Percentiles rank a stretch among this genome's conserved stretches.
Conservation (phyloP, 92 coral and sea anemone genomes). For the Porites lobata region DNA sequence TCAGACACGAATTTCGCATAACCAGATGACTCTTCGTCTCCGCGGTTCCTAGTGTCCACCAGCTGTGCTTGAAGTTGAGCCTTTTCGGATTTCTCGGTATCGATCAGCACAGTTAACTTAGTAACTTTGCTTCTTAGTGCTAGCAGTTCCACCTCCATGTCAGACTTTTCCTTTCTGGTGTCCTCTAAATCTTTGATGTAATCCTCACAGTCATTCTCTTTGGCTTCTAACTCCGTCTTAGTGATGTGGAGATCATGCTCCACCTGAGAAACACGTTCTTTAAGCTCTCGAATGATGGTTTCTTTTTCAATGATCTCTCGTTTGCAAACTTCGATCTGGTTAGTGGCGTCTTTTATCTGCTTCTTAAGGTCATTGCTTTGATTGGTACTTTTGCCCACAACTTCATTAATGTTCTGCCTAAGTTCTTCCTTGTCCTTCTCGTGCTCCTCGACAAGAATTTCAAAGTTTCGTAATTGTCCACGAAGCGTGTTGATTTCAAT, state of each 20-base stretch:
- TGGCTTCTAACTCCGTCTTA: conserved; percentile 72
- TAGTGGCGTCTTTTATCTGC: conserved; percentile 72
- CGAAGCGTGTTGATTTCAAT: conserved; percentile 76
- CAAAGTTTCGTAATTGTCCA: conserved; percentile 82
- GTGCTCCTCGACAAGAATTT: conserved; percentile 77
- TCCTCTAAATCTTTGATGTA: conserved; percentile 68
- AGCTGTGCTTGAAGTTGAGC: conserved; percentile 77
- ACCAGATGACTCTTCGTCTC: conserved; percentile 74
- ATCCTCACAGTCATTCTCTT: conserved; percentile 81
- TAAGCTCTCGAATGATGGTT: conserved; percentile 72
- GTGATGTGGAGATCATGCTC: conserved; percentile 76
- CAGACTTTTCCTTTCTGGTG: conserved; percentile 68
- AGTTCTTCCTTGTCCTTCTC: conserved; percentile 83
- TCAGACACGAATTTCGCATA: conserved; percentile 77
- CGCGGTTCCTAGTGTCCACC: conserved; percentile 70
- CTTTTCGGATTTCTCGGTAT: conserved; percentile 71
- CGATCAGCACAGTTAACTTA: conserved; percentile 78
- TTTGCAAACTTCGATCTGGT: conserved; percentile 73
- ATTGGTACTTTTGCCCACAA: conserved; percentile 72
- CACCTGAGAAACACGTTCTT: conserved; percentile 66
- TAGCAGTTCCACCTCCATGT: conserved; percentile 78
- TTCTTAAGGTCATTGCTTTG: conserved; percentile 69
- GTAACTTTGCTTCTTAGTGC: conserved; percentile 75
- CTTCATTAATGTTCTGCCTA: conserved; percentile 69
- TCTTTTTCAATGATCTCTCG: conserved; percentile 80